These are phyloP conservation scores for Hystrix cristata DNA, from an alignment of 2,113 vertebrate species.

Conservation along the genomic window DNA sequence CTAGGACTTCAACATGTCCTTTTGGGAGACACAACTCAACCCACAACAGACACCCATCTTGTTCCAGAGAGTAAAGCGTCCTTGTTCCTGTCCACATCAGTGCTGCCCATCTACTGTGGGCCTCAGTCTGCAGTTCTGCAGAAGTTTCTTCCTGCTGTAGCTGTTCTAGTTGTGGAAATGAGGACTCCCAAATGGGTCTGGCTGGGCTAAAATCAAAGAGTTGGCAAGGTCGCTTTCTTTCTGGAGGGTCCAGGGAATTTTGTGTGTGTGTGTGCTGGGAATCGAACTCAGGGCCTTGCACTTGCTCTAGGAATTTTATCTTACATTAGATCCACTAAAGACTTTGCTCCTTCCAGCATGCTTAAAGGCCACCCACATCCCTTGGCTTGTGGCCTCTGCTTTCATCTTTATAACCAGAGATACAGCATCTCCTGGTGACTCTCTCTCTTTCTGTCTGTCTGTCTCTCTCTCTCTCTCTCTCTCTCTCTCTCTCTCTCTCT, in stretches of 20 bases:
- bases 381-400: neutral
- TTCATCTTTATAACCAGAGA: neutral
- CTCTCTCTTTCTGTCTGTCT: too few species aligned
- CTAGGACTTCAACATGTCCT: neutral
- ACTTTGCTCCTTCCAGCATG: neutral
- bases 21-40: neutral
- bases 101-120: too few species aligned
- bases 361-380: neutral
- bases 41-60: neutral
- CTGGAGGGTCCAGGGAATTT: neutral
- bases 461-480: too few species aligned
- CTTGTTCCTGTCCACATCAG: too few species aligned
- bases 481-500: too few species aligned
- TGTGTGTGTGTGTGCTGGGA: too few species aligned
- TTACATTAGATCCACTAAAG: neutral
- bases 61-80: accelerated
- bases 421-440: accelerated
- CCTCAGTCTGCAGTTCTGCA: neutral
- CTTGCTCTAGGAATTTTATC: too few species aligned
- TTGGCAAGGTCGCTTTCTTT: too few species aligned
- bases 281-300: too few species aligned
- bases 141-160: neutral
- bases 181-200: neutral
- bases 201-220: neutral
- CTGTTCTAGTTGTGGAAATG: neutral